Evolutionary conservation across 2,888 invertebrate genomes (phyloP), one percentile per base, ranked within the genome.

Genomic region (Drosophila aldrichi): DNA sequence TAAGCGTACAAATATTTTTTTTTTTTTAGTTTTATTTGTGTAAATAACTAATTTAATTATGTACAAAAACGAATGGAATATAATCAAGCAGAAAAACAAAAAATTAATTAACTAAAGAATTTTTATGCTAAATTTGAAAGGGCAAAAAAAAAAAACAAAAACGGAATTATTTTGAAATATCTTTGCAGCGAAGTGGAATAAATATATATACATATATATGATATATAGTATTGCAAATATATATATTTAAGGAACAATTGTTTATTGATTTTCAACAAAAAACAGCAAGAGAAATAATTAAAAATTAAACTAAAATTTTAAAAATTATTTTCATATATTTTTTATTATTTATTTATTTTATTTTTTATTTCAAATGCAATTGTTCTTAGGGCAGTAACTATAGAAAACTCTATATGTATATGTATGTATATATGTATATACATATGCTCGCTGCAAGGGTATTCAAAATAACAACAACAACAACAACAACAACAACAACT

Each of bases 31-130:
- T 52, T 38, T 48, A 29, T 48, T 52, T 38, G 61, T 74, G 69
- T 81, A 79, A 75, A 88, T 88, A 86, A 52, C 22, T 81, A 66
- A 65, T 66, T 71, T 52, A 61, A 75, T 48, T 65, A 40, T 85
- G 82, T 81, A 84, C 44, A 82, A 70, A 43, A 40, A 59, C 46
- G n/a, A 41, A 55, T 55, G 52, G 34, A 25, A 52, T 58, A 41
- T 40, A 60, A 60, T 49, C 52, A 59, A 66, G 75, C 75, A 59
- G 72, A 82, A 77, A 82, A 73, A 78, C 60, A 70, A 82, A 77
- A 82, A 73, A 78, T 62, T 25, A 60, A 82, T 79, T 79, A 79
- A 58, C 64, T 62, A 49, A 68, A 54, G 67, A 67, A 54, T 54
- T 52, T 66, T 22, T 18, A 65, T 44, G 52, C 36, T 66, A n/a